Evolutionary conservation across 2,888 invertebrate genomes (phyloP).

Genomic region (Abrostola tripartita): DNA sequence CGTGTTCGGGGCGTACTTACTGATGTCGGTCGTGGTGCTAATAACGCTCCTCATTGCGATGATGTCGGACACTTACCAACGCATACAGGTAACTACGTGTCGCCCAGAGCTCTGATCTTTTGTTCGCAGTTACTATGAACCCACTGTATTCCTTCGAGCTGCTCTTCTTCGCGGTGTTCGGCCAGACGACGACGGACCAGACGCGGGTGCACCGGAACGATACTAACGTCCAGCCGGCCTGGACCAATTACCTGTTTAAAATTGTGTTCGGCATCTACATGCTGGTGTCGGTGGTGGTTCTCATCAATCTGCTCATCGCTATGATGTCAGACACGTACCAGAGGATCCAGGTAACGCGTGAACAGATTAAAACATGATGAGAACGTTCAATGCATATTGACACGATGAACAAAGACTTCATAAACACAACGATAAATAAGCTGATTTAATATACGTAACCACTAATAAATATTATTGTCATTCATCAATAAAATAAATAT

Average conservation of each 20-base stretch:
- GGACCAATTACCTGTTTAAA: slow-evolving; percentile 96
- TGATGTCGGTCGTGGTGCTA: slow-evolving; percentile 99
- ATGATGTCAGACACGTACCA: slow-evolving; percentile 99
- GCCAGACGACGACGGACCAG: slow-evolving; percentile 95
- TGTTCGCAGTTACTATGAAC: slow-evolving; percentile 96
- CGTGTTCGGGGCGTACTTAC: slow-evolving; percentile 98
- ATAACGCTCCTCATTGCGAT: slow-evolving; percentile 99
- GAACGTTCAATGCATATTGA: slow-evolving; percentile 42
- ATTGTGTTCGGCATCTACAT: slow-evolving; percentile 97
- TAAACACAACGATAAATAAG: slow-evolving; percentile 21
- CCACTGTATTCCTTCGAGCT: slow-evolving; percentile 98
- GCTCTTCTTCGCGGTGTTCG: slow-evolving; percentile 99
- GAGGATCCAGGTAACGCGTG: slow-evolving; percentile 95
- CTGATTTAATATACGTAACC: slow-evolving; percentile 14
- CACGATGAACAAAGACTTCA: slow-evolving; percentile 32
- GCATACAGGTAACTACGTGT: slow-evolving; percentile 96
- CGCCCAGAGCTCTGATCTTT: slow-evolving; percentile 72
- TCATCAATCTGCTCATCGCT: slow-evolving; percentile 99
- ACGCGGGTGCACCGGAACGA: slow-evolving; percentile 90
- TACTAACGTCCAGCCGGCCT: slow-evolving; percentile 91
- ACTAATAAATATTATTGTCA: neutral
- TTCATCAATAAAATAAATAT: slow-evolving; percentile 4
- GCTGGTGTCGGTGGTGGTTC: slow-evolving; percentile 99
- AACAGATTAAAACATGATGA: slow-evolving; percentile 37
- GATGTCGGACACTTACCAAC: slow-evolving; percentile 99